Evolutionary conservation across 2,113 vertebrate genomes (phyloP), one percentile per base, ranked within the genome.

Genomic region (Microcebus ravelobensis): DNA sequence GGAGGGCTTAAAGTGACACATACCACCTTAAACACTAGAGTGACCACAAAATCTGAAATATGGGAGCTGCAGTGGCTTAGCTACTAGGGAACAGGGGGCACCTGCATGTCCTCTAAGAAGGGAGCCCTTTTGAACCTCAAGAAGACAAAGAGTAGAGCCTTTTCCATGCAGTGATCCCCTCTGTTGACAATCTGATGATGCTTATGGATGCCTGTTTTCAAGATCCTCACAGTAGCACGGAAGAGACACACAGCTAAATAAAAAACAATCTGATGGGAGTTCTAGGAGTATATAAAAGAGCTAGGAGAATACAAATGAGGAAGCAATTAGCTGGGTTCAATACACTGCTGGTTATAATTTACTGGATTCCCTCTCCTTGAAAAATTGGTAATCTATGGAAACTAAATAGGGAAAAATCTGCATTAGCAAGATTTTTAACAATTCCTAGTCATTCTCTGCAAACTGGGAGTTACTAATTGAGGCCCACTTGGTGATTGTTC

Each of bases 321-420:
- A 15, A 85, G 73, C 67, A 93, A 77, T 94, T 79, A 82, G 79
- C 52, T 21, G 18, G 48, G 71, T 67, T 89, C 67, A 77, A 76
- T 82, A 61, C 4, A 74, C 34, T 31, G 23, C 13, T 95, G 65
- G 12, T 87, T 84, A n/a, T 93, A 91, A 96, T 76, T 85, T 84
- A 93, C 6, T n/a, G 45, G 57, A 82, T 67, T 85, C 50, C 48
- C 39, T 68, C 52, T 73, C 73, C n/a, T 50, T 52, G 82, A 81
- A 82, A 90, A 91, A 85, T 12, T 29, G 34, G 23, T 42, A 85
- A 85, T 67, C 70, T 82, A 74, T 81, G 36, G 42, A 86, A 48
- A 88, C 36, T 71, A 88, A 91, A 80, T 76, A 65, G 4, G 34
- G 65, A 61, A 87, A 73, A 34, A 89, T 67, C 39, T 55, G 59